Evolutionary conservation across 2,113 vertebrate species (phyloP), one percentile per base, ranked within the genome.

Genomic region (Anoplopoma fimbria): DNA sequence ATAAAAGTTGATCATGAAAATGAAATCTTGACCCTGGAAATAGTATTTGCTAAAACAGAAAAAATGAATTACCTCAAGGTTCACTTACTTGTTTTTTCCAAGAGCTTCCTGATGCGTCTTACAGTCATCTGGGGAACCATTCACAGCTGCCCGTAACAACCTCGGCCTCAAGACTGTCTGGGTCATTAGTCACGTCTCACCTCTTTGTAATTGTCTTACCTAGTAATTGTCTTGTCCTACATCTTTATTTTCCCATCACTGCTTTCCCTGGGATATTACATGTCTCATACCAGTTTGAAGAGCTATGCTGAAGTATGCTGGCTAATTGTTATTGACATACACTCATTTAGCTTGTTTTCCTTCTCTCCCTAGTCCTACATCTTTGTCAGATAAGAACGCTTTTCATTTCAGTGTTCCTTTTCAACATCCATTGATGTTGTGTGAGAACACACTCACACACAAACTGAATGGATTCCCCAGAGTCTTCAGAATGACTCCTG

Each of bases 301-400:
- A 60, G 15, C 27, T 17, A 1, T 19, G 27, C 57, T 31, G 57
- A 36, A 36, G 9, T 13, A 36, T 2, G 3, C 65, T 63, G 84
- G 68, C 69, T 88, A 86, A 88, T 83, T 42, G 69, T 89, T 86
- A 80, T 80, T 86, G 82, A 82, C 89, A 74, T 83, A 8, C n/a
- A 78, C 51, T 86, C 55, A 85, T 71, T 88, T 31, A 79, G 62
- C 79, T 74, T 31, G 42, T 77, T 60, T 29, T 51, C 40, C 67
- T 69, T 60, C 55, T 49, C 45, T 19, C 45, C 45, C 29, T 45
- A 36, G 73, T 73, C 29, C 2, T 47, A 58, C 40, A 51, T 63
- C 42, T 65, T 53, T 72, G 81, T 77, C 77, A 27, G 64, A 85
- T 70, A 71, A 71, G 57, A 71, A 55, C 27, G 23, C 2, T 60